Evolutionary conservation across 2,113 vertebrate species (phyloP).

Genomic region (Diadophis punctatus): DNA sequence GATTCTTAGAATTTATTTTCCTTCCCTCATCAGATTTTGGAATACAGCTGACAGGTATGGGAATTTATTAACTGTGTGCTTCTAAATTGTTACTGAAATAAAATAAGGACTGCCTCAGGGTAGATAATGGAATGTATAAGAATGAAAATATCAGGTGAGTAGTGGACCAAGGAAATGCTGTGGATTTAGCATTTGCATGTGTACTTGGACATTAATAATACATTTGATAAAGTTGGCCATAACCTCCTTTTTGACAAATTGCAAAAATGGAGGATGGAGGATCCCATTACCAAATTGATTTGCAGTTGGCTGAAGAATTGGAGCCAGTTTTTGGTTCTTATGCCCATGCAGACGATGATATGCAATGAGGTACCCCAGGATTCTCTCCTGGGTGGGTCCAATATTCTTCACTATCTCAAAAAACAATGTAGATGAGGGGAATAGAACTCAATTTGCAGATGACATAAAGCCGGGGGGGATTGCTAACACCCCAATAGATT

Average conservation of each 20-base stretch:
- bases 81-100: background rate
- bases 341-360: background rate
- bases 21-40: constrained; percentile 39
- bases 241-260: background rate
- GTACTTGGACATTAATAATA: background rate
- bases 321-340: background rate
- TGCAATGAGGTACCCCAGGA: background rate
- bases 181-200: background rate
- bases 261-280: background rate
- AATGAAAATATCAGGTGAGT: background rate
- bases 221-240: background rate
- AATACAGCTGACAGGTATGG: constrained; percentile 54
- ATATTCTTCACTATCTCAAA: background rate
- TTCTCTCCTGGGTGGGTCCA: background rate
- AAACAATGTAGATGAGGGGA: background rate
- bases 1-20: constrained; percentile 40
- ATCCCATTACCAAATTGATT: background rate
- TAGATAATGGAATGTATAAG: background rate
- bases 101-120: background rate
- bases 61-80: background rate
- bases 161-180: background rate
- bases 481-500: background rate
- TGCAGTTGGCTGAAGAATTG: background rate
- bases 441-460: background rate
- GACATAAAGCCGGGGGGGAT: background rate